Percentiles rank a stretch among this genome's conserved stretches.
These are phyloP conservation scores for Cygnus atratus DNA, from an alignment of 2,113 vertebrate species.

Conservation along the genomic window DNA sequence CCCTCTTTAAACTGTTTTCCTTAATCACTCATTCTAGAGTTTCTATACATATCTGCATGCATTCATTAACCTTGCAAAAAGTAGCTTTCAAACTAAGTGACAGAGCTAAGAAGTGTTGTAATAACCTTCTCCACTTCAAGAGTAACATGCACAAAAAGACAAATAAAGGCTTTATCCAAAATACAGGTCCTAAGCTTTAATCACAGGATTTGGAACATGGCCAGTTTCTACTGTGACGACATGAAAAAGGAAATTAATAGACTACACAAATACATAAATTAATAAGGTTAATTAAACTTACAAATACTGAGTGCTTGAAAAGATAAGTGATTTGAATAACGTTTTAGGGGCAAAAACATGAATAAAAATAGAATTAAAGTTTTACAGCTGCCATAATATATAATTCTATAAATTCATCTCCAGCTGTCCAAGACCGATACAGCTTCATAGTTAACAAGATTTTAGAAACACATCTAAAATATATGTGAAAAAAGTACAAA, in stretches of 20 bases:
- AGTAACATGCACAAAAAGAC: background rate
- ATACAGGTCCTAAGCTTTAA: background rate
- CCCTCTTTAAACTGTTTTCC: background rate
- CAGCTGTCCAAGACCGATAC: background rate
- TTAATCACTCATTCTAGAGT: background rate
- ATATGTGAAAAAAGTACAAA: background rate
- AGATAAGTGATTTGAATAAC: constrained; percentile 30
- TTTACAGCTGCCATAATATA: background rate
- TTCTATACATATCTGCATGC: background rate
- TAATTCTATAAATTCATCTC: background rate
- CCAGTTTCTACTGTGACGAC: background rate
- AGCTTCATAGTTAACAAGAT: constrained; percentile 1
- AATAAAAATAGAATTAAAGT: background rate
- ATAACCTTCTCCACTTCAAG: background rate
- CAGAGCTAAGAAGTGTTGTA: background rate
- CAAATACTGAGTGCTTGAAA: background rate
- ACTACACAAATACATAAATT: constrained; percentile 20
- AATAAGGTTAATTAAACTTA: constrained; percentile 57
- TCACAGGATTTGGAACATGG: background rate
- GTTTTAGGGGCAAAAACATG: background rate
- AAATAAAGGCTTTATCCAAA: constrained; percentile 30
- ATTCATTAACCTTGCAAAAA: background rate
- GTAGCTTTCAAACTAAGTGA: background rate
- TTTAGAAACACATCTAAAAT: background rate
- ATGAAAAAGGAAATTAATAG: constrained; percentile 25